These are phyloP conservation scores for Myiotriccus ornatus DNA, from an alignment of 2,797 vertebrate genomes.

Conservation along the genomic window DNA sequence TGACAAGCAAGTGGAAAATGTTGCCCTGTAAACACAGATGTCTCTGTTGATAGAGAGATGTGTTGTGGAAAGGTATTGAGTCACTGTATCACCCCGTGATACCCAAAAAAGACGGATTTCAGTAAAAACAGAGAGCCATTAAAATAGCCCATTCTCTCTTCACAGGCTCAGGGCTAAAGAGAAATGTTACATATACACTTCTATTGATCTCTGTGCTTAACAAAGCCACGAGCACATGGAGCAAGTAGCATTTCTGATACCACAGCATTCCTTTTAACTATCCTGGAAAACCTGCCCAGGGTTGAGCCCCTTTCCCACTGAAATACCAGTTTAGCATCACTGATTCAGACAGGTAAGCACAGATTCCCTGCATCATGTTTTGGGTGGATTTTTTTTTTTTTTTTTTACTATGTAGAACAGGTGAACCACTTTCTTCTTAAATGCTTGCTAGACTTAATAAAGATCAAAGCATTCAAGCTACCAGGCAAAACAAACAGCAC, in stretches of 20 bases:
- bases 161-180: not conserved
- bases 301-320: not conserved
- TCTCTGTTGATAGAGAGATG: not conserved
- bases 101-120: not conserved
- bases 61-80: not conserved
- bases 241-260: not conserved
- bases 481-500: not conserved
- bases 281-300: not conserved
- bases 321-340: not conserved
- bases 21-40: not conserved
- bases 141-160: not conserved
- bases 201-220: not conserved
- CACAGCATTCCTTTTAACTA: accelerated
- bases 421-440: not conserved
- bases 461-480: not conserved
- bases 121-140: not conserved
- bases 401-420: not conserved
- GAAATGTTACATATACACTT: not conserved
- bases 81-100: not conserved
- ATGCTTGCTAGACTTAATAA: not conserved
- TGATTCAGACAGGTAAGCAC: not conserved
- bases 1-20: not conserved
- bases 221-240: not conserved
- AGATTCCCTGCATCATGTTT: not conserved
- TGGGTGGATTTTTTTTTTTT: not conserved